These are phyloP conservation scores for Falco novaeseelandiae DNA, from an alignment of 2,797 vertebrate species.

Conservation along the genomic window DNA sequence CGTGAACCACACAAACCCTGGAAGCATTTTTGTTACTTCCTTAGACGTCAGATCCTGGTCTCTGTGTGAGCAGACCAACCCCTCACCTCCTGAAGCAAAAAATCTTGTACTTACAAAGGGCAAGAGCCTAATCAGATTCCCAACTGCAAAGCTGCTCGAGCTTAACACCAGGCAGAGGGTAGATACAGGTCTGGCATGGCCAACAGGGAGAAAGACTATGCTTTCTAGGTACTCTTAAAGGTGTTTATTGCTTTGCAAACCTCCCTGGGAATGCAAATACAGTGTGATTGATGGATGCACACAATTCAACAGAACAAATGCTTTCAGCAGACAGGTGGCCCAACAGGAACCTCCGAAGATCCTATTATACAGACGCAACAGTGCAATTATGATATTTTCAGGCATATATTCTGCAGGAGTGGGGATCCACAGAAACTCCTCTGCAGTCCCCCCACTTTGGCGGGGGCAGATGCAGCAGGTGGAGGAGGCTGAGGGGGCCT, in stretches of 20 bases:
- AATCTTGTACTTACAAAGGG: not conserved
- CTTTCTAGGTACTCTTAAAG: not conserved
- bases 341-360: not conserved
- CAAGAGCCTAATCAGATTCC: not conserved
- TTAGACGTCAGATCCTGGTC: not conserved
- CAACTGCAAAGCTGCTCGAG: not conserved
- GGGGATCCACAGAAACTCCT: not conserved
- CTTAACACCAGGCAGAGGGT: not conserved
- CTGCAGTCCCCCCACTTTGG: not conserved
- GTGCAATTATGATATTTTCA: not conserved
- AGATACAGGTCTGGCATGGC: not conserved
- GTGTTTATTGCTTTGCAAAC: not conserved
- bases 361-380: not conserved
- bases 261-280: not conserved
- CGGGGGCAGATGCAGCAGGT: fast-evolving
- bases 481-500: not conserved
- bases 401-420: not conserved
- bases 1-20: not conserved
- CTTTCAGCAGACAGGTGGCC: not conserved
- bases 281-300: not conserved
- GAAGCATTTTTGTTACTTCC: not conserved
- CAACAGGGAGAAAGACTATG: not conserved
- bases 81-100: not conserved
- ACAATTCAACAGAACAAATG: not conserved
- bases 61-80: not conserved